These are phyloP conservation scores for Sorex fumeus DNA, from an alignment of 2,113 vertebrate species.

Conservation along the genomic window DNA sequence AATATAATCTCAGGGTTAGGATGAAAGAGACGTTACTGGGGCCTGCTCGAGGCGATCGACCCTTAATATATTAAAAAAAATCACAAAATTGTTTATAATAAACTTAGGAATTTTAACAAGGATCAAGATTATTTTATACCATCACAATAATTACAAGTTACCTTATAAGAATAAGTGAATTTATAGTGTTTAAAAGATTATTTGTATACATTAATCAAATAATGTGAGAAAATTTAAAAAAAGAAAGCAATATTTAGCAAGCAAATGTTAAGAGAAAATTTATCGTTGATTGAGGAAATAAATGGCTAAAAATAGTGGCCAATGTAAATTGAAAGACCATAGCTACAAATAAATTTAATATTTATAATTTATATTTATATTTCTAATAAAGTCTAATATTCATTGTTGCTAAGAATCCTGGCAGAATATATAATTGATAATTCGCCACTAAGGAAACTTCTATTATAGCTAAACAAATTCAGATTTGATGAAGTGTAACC, in stretches of 20 bases:
- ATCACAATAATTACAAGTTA: neutral
- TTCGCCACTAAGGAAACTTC: constrained; percentile 50
- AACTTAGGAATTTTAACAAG: neutral
- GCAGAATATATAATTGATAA: constrained; percentile 63
- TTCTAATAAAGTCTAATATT: constrained; percentile 21
- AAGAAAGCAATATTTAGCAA: constrained; percentile 5
- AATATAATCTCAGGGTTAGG: too few relatives aligned
- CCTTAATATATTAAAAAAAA: neutral
- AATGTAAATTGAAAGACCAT: neutral
- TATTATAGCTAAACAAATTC: constrained; percentile 62
- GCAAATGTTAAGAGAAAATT: neutral
- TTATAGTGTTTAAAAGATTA: neutral
- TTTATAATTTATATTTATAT: too few relatives aligned
- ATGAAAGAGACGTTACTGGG: too few relatives aligned
- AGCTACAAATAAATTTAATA: constrained; percentile 69
- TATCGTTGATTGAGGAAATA: constrained; percentile 42
- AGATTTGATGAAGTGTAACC: constrained; percentile 40
- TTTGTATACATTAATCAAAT: neutral
- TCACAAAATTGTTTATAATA: neutral
- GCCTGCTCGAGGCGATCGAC: too few relatives aligned
- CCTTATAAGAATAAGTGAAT: neutral
- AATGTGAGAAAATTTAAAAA: neutral
- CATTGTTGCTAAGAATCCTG: too few relatives aligned
- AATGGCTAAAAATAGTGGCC: constrained; percentile 28
- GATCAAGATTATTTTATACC: neutral